Base-by-base conservation (phyloP, 2,797 vertebrate species). In the Syncerus caffer region DNA sequence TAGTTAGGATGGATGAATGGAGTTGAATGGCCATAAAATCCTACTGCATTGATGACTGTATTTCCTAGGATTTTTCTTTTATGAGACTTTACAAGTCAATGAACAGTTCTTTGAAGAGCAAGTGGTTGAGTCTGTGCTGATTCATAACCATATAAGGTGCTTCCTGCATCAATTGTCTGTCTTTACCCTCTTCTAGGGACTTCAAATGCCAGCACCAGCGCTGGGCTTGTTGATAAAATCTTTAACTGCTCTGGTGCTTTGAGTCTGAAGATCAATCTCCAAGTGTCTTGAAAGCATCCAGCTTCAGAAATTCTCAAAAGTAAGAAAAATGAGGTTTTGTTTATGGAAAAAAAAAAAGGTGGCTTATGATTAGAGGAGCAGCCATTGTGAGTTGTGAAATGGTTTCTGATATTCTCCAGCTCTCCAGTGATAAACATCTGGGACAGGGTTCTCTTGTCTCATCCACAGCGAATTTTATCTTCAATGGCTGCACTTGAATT, bases 241-340 rank as follows among this genome's bases (percentile, higher is more conserved):
- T 87, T 64, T 27, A 85, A 53, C 34, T 80, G n/a, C 58, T 53
- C 3, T 42, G 12, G 11, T 82, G 34, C 62, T 93, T 90, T 51
- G 79, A 96, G 87, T 94, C 45, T 60, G 71, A 96, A 87, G 71
- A 87, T 87, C 62, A 64, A 17, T 96, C 38, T 85, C 89, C 17
- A 71, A 60, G 55, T 82, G 9, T 11, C 93, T 62, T 55, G 34
- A 94, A 96, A 95, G 58, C 38, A 84, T 90, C 90, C 45, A 53
- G 58, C 87, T 92, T 96, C 87, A 80, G 88, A 95, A 89, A 85
- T 86, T 82, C 58, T 93, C 93, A 45, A 93, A 92, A 96, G 64
- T 90, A 51, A 89, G 90, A 85, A 96, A 93, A 97, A 96, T 74
- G 71, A 45, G 71, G 14, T 60, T 97, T 95, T 90, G 29, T 96